phyloP scores from a whole-genome alignment of 2,888 invertebrate species.

The Lacanobia wlatinum region DNA sequence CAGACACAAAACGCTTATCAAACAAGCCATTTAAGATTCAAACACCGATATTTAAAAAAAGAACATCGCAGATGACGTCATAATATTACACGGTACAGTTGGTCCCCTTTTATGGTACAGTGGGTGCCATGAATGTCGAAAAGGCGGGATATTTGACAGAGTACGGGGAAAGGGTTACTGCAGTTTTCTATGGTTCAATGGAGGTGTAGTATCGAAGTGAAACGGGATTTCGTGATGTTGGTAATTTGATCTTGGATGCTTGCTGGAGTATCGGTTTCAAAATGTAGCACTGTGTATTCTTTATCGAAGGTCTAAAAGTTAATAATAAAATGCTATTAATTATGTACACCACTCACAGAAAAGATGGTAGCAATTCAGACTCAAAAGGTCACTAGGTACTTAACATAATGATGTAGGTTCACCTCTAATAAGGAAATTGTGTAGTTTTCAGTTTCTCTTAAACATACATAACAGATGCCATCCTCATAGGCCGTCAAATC shows the following conservation, averaged over 20 bases:
- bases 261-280: neutral
- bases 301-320: neutral
- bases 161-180: constrained; percentile 37
- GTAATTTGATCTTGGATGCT: constrained; percentile 18
- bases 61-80: constrained; percentile 54
- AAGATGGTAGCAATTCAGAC: no score
- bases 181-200: constrained; percentile 28
- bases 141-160: constrained; percentile 49
- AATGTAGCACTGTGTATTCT: neutral
- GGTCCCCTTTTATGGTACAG: constrained; percentile 61
- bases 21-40: constrained; percentile 51
- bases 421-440: no score
- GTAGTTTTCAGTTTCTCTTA: no score
- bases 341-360: no score
- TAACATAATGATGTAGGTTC: no score
- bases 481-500: neutral
- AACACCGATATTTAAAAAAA: constrained; percentile 60
- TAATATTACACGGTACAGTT: constrained; percentile 63
- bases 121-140: constrained; percentile 56
- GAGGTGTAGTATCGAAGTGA: constrained; percentile 6
- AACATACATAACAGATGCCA: neutral
- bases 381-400: no score
- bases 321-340: neutral
- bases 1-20: constrained; percentile 41
- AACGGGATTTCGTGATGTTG: constrained; percentile 29